A percentile compares a stretch with the other conserved stretches of the same genome.
Evolutionary conservation across 2,797 vertebrate genomes (phyloP).

Genomic region (Caiman crocodilus): DNA sequence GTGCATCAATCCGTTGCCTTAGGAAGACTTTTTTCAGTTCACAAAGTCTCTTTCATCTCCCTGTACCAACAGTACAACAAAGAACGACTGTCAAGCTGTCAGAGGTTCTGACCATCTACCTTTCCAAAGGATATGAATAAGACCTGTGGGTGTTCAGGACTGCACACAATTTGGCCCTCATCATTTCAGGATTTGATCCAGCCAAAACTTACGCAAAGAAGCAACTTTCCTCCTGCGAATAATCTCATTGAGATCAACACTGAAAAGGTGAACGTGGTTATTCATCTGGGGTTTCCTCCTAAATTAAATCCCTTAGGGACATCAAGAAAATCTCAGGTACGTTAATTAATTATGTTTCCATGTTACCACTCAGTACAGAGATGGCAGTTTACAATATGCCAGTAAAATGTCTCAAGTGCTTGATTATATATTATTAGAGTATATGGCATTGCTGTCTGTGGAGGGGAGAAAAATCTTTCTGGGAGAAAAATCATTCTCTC

Average conservation of each 20-base stretch:
- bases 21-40: not conserved
- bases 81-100: not conserved
- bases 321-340: not conserved
- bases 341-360: fast-evolving
- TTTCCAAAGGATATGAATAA: not conserved
- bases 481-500: not conserved
- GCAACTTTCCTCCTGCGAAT: not conserved
- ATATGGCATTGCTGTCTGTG: not conserved
- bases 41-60: not conserved
- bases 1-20: not conserved
- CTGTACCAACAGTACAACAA: not conserved
- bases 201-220: fast-evolving
- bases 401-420: too few species aligned
- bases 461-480: not conserved
- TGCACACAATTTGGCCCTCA: not conserved
- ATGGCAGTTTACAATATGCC: fast-evolving
- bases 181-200: fast-evolving
- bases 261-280: fast-evolving
- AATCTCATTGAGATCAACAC: not conserved
- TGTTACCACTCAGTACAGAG: fast-evolving
- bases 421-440: not conserved
- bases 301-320: fast-evolving
- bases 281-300: not conserved
- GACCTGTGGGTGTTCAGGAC: not conserved
- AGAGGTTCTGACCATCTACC: not conserved